phyloP scores from a whole-genome alignment of 2,113 vertebrate species.

The Hiodon alosoides region DNA sequence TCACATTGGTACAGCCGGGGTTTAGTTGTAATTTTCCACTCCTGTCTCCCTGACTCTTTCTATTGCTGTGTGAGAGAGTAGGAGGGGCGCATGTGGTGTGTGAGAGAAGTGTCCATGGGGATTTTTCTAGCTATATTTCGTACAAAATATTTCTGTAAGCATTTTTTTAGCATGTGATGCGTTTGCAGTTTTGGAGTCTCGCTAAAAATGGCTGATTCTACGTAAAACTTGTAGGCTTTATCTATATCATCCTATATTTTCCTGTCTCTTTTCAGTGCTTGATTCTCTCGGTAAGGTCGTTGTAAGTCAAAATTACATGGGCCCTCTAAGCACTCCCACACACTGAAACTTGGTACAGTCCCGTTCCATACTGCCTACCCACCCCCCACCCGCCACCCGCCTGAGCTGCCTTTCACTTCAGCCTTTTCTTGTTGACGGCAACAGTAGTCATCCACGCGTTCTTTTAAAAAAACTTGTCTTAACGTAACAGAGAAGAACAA shows the following conservation, averaged over 20 bases:
- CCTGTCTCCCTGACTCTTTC: constrained; percentile 8
- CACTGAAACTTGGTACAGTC: constrained; percentile 9
- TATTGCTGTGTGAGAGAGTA: constrained; percentile 17
- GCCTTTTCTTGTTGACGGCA: not conserved
- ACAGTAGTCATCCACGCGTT: not conserved
- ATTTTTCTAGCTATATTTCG: not conserved
- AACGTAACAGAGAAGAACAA: not conserved
- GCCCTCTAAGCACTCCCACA: not conserved
- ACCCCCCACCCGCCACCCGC: not conserved
- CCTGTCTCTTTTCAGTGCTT: too few relatives aligned
- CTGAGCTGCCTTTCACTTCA: not conserved
- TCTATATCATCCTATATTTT: too few relatives aligned
- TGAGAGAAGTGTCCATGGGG: not conserved
- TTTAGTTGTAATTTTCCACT: constrained; percentile 28
- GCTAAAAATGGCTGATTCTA: not conserved
- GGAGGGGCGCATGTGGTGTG: not conserved
- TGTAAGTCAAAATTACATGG: not conserved
- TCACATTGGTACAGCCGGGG: constrained; percentile 14
- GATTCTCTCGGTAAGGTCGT: too few relatives aligned
- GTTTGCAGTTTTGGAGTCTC: not conserved
- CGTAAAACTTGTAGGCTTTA: too few relatives aligned
- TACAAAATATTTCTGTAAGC: too few relatives aligned
- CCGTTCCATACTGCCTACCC: not conserved
- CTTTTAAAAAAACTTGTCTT: not conserved
- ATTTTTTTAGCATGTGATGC: not conserved